Base-by-base conservation (phyloP, 2,113 vertebrate species). In the Tupaia chinensis region DNA sequence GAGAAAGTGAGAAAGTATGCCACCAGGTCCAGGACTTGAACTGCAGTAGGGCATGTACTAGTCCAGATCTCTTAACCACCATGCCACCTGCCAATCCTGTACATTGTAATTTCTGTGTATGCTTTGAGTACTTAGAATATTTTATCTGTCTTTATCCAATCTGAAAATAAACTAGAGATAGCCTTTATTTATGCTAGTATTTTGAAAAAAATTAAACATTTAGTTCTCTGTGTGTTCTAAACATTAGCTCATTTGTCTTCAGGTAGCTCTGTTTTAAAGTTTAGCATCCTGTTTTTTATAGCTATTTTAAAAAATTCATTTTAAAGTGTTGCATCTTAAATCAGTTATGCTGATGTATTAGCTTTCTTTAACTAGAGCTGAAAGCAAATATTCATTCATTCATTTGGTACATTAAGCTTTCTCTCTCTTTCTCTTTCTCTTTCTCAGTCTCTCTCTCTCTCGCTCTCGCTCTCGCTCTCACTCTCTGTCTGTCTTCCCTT, bases 151-250 rank as follows among this genome's bases (percentile, higher is more conserved):
- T 94, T 90, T 92, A 81, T 23, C 3, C 6, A 61, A 12, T 65
- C 32, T 9, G 9, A 66, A 65, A 5, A 7, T 15, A 11, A 66
- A 1, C 9, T 29, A 0, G 5, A 92, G 23, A 8, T 68, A 90
- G 17, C 0, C 74, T 96, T 95, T 61, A 87, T 9, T 53, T 84
- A 8, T 25, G 9, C 0, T 0, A 14, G 7, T 9, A 10, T 9
- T 10, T 2, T 58, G 29, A 13, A 13, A 19, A 13, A 1, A 68
- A 68, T 69, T 70, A 54, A 19, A 16, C 0, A 25, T 2, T 22
- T 1, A 4, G 10, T 32, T 4, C 29, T 2, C 3, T 4, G 0
- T 0, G 17, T 16, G 4, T 68, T 79, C 10, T 23, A 34, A 78
- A 56, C 0, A 12, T 1, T 0, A 27, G 0, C 17, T 65, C 7